Percentiles rank a stretch among this genome's conserved stretches.
phyloP scores from a whole-genome alignment of 2,888 invertebrate genomes.

The Cryptophagus acutangulus region DNA sequence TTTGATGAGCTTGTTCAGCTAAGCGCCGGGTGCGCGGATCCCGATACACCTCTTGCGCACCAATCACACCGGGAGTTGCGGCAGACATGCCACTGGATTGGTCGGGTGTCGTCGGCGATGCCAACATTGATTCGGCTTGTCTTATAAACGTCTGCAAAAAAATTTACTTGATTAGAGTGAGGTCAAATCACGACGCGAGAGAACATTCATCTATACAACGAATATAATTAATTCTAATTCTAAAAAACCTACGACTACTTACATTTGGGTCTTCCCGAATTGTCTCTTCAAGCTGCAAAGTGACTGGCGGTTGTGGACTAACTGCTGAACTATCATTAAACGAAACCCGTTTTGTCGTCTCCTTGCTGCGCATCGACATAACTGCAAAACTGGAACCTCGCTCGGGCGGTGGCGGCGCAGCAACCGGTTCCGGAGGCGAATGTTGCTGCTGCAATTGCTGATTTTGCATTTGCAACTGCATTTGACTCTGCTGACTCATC shows the following conservation, averaged over 20 bases:
- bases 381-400: constrained; percentile 84
- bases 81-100: constrained; percentile 48
- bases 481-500: no score
- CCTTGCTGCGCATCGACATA: constrained; percentile 60
- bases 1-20: constrained; percentile 65
- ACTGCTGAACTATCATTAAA: constrained; percentile 43
- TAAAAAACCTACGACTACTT: constrained; percentile 47
- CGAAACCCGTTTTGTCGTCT: constrained; percentile 46
- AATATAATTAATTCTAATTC: not conserved
- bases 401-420: constrained; percentile 75
- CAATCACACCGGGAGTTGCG: constrained; percentile 93
- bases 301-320: constrained; percentile 44
- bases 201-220: constrained; percentile 6
- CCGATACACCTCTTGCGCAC: constrained; percentile 96
- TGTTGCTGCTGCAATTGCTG: constrained; percentile 24
- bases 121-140: constrained; percentile 75
- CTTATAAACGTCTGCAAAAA: constrained; percentile 65
- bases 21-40: constrained; percentile 87
- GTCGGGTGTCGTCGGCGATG: constrained; percentile 69
- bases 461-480: no score
- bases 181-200: constrained; percentile 7
- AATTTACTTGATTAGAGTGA: constrained; percentile 27
- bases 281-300: constrained; percentile 44
- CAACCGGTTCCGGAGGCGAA: constrained; percentile 46
- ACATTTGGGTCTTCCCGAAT: constrained; percentile 79